phyloP scores from a whole-genome alignment of 1,140 invertebrate species.

The Drosophila littoralis region DNA sequence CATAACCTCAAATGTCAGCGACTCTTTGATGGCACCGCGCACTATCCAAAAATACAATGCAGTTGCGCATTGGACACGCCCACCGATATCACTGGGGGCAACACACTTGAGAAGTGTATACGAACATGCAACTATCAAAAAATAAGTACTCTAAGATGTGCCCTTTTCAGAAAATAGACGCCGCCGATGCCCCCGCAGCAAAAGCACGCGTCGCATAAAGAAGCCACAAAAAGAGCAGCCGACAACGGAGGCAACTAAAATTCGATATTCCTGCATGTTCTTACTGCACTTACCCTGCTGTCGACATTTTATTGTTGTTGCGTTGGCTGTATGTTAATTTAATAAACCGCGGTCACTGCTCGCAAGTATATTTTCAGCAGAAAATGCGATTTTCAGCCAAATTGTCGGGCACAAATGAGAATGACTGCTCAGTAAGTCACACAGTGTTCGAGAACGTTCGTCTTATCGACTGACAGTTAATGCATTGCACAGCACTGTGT shows the following conservation, averaged over 20 bases:
- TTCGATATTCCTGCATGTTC: background rate
- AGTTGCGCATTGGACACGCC: slow-evolving; percentile 69
- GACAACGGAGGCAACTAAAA: background rate
- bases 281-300: slow-evolving; percentile 60
- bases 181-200: slow-evolving; percentile 33
- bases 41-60: slow-evolving; percentile 57
- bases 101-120: background rate
- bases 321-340: slow-evolving; percentile 32
- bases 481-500: slow-evolving; percentile 21
- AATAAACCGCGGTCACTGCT: slow-evolving; percentile 43
- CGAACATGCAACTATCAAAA: slow-evolving; percentile 7
- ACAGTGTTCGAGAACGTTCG: slow-evolving; percentile 44
- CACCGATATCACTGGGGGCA: slow-evolving; percentile 16
- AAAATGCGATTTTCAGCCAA: slow-evolving; percentile 64
- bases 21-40: slow-evolving; percentile 22
- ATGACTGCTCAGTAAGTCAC: slow-evolving; percentile 36
- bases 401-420: slow-evolving; percentile 44
- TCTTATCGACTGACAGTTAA: slow-evolving; percentile 24
- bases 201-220: slow-evolving; percentile 76
- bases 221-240: slow-evolving; percentile 68
- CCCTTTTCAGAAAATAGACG: slow-evolving; percentile 66
- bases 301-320: slow-evolving; percentile 64
- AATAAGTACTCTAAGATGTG: slow-evolving; percentile 8
- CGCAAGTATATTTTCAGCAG: slow-evolving; percentile 48
- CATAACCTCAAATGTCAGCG: slow-evolving; percentile 69